These are phyloP conservation scores for Tuberolachnus salignus DNA, from an alignment of 2,888 invertebrate species.

Conservation along the genomic window DNA sequence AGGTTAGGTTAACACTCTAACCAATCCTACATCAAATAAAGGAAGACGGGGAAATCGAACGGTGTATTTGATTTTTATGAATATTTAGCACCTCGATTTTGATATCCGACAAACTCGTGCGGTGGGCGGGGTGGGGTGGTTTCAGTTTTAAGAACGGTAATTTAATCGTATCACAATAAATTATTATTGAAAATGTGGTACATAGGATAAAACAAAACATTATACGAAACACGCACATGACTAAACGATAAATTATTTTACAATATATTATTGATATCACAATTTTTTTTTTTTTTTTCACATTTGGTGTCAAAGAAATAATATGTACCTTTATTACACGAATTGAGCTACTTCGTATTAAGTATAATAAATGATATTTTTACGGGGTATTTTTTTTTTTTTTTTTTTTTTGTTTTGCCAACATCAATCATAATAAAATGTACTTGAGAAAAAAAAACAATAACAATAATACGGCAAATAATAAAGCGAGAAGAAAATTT, in stretches of 20 bases:
- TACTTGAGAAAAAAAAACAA: background rate
- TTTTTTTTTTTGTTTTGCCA: constrained; percentile 34
- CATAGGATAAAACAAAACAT: too few relatives aligned
- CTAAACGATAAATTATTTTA: constrained; percentile 1
- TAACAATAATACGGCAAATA: constrained; percentile 31
- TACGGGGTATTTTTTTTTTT: background rate
- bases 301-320: constrained; percentile 25
- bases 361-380: background rate
- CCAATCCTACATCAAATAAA: background rate
- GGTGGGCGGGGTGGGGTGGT: too few relatives aligned
- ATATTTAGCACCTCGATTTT: constrained; percentile 14
- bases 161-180: too few relatives aligned
- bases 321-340: constrained; percentile 16
- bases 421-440: constrained; percentile 27
- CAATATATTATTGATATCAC: constrained; percentile 30
- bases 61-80: background rate
- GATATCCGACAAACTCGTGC: background rate
- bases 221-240: background rate
- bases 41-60: background rate
- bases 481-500: constrained; percentile 34
- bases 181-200: too few relatives aligned
- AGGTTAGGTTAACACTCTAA: background rate
- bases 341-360: background rate
- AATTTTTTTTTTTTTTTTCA: constrained; percentile 34
- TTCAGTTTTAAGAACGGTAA: too few relatives aligned